Base-by-base conservation (phyloP, 2,113 vertebrate species). In the Elanus axillaris region DNA sequence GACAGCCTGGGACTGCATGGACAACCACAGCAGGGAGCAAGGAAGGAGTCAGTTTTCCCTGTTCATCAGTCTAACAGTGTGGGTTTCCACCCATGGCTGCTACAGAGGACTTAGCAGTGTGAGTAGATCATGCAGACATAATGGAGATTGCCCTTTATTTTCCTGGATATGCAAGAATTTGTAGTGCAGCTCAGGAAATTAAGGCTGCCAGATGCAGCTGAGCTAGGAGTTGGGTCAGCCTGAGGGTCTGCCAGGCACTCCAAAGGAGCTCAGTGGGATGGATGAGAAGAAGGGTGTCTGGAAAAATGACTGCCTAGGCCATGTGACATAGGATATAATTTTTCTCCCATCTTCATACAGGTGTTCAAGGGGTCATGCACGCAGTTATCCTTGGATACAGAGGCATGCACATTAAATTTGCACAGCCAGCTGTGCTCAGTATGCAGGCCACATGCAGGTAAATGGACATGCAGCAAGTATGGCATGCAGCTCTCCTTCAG, bases 301-400 rank as follows among this genome's bases (percentile, higher is more conserved):
- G 31, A 14, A 76, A 53, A 62, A 72, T 32, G 31, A 56, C 34
- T 73, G 56, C 64, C 50, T 81, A 10, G 45, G 19, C 8, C 11
- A 14, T 23, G 42, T 2, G 3, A 66, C 4, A 36, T 4, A 53
- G 34, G 0, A 2, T 48, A 11, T 16, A 0, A 21, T 73, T 83
- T 88, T 56, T 14, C 11, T 62, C 26, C 11, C 16, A 13, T 56
- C 66, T 79, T 63, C 38, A 32, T 43, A 11, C 23, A 56, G 17
- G 8, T 82, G 21, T 59, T 81, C 32, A 40, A 52, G 40, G 6
- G 17, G 17, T 34, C 26, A 26, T 16, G 13, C 40, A 45, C 15
- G 13, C 50, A 36, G 29, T 48, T 74, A 38, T 43, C 50, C 32
- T 55, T 64, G 56, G 29, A 43, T 29, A 42, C 38, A 4, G 15